Percentiles rank a stretch among this genome's conserved stretches.
These are phyloP conservation scores for Drosophila santomea DNA, from an alignment of 1,140 invertebrate genomes.

Conservation along the genomic window DNA sequence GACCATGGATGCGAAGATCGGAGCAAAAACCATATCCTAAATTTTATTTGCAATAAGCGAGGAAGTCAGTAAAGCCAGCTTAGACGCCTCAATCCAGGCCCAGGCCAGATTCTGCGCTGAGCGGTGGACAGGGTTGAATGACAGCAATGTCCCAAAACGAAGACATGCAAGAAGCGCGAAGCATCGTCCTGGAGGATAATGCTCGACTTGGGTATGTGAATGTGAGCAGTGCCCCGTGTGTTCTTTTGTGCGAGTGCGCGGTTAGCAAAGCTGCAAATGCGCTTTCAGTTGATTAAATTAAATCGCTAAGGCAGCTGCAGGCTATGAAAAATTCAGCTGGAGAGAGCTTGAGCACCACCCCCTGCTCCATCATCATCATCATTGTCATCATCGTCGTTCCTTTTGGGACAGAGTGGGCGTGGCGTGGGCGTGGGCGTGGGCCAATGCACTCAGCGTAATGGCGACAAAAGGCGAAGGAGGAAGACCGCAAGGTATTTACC, in stretches of 20 bases:
- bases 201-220: slow-evolving; percentile 11
- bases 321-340: slow-evolving; percentile 73
- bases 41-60: slow-evolving; percentile 27
- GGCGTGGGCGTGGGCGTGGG: slow-evolving; percentile 43
- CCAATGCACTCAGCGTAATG: slow-evolving; percentile 75
- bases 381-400: slow-evolving; percentile 10
- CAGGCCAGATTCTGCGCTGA: neutral
- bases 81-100: slow-evolving; percentile 22
- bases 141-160: slow-evolving; percentile 57
- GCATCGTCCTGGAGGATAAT: slow-evolving; percentile 34
- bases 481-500: slow-evolving; percentile 76
- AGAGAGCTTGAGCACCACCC: slow-evolving; percentile 7
- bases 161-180: slow-evolving; percentile 40
- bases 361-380: slow-evolving; percentile 10
- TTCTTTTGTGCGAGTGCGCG: slow-evolving; percentile 45
- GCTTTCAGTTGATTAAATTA: slow-evolving; percentile 85
- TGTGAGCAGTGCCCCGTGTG: slow-evolving; percentile 12
- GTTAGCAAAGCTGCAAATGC: slow-evolving; percentile 77
- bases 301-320: slow-evolving; percentile 74
- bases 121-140: slow-evolving; percentile 46
- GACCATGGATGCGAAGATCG: slow-evolving; percentile 21
- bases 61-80: slow-evolving; percentile 8
- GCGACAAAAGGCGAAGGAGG: slow-evolving; percentile 60
- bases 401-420: slow-evolving; percentile 30
- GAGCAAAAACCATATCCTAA: slow-evolving; percentile 27